A percentile compares a stretch with the other conserved stretches of the same genome.
These are phyloP conservation scores for Sitta carolinensis DNA, from an alignment of 2,797 vertebrate genomes.

Conservation along the genomic window DNA sequence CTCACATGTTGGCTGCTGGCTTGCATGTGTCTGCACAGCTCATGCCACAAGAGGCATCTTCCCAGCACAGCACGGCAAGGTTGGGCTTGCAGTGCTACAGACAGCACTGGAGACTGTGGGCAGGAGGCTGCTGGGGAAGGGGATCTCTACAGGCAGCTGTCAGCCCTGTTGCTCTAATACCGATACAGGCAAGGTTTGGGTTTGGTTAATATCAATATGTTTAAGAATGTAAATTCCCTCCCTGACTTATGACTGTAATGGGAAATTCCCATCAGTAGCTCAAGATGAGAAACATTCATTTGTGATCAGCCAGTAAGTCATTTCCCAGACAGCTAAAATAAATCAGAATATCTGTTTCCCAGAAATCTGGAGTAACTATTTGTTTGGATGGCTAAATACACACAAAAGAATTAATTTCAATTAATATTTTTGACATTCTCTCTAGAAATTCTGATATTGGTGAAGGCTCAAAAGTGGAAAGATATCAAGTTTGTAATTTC, in stretches of 20 bases:
- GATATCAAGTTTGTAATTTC: background rate
- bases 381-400: slow-evolving; percentile 23
- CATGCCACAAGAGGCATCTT: background rate
- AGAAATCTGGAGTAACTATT: background rate
- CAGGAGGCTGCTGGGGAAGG: background rate
- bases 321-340: background rate
- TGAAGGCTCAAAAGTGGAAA: background rate
- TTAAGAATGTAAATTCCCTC: slow-evolving; percentile 12
- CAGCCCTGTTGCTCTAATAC: background rate
- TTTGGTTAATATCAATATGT: background rate
- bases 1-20: rapidly evolving
- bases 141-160: background rate
- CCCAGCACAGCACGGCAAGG: background rate
- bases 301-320: background rate
- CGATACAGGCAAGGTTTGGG: background rate
- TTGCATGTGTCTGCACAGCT: background rate
- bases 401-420: slow-evolving; percentile 17
- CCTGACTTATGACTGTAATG: background rate
- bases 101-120: background rate
- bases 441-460: background rate
- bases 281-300: background rate
- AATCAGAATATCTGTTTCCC: slow-evolving; percentile 31
- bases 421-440: background rate
- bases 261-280: background rate
- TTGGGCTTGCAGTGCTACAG: background rate